phyloP scores from a whole-genome alignment of 2,113 vertebrate genomes.

The Ageneiosus marmoratus region DNA sequence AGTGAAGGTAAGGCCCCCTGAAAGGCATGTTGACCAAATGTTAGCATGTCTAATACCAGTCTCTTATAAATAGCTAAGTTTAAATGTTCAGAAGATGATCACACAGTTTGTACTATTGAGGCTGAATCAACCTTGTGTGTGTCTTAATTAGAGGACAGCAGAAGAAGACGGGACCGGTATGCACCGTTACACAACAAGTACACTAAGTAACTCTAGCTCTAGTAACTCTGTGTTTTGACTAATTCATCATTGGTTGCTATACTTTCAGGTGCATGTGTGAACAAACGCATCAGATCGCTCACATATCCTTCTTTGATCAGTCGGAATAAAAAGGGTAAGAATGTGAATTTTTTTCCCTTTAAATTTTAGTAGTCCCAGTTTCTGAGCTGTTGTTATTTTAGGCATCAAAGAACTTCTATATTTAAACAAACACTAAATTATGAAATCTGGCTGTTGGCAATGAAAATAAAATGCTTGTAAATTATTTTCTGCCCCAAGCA shows the following conservation, averaged over 20 bases:
- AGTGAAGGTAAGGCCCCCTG: conserved; percentile 73
- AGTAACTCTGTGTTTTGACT: neutral
- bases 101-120: neutral
- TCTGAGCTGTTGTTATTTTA: neutral
- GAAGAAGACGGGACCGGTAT: conserved; percentile 76
- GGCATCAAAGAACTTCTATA: neutral
- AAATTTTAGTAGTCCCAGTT: neutral
- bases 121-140: conserved; percentile 1
- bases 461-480: neutral
- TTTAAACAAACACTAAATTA: neutral
- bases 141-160: conserved; percentile 70
- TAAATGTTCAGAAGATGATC: neutral
- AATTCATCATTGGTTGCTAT: neutral
- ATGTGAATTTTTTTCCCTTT: neutral
- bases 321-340: conserved; percentile 57
- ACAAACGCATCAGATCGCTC: conserved; percentile 71
- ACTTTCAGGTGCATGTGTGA: conserved; percentile 55
- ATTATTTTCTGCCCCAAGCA: conserved; percentile 4
- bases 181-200: neutral
- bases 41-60: neutral
- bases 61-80: neutral
- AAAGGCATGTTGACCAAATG: conserved; percentile 14
- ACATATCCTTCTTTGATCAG: conserved; percentile 61
- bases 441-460: neutral
- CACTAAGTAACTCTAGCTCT: neutral